These are phyloP conservation scores for Clepsis dumicolana DNA, from an alignment of 2,888 invertebrate species.

Conservation along the genomic window DNA sequence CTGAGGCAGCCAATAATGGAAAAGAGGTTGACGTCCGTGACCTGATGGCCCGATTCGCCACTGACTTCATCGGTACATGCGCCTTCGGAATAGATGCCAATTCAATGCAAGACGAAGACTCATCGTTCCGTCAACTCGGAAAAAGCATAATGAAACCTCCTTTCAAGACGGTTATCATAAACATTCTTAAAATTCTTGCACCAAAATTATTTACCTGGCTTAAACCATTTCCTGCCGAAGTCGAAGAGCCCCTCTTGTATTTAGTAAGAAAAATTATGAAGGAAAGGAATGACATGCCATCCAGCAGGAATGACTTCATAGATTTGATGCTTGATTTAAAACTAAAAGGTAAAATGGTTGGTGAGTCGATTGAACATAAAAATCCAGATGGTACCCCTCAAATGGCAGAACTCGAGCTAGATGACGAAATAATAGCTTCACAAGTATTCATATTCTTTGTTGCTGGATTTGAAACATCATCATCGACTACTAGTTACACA, in stretches of 20 bases:
- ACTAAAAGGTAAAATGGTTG: slow-evolving; percentile 55
- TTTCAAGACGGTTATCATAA: slow-evolving; percentile 42
- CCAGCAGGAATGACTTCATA: slow-evolving; percentile 59
- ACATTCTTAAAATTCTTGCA: slow-evolving; percentile 48
- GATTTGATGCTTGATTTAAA: slow-evolving; percentile 59
- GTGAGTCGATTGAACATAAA: slow-evolving; percentile 51
- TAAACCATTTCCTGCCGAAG: slow-evolving; percentile 45
- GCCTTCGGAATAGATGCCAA: slow-evolving; percentile 59
- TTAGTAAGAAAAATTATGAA: slow-evolving; percentile 51
- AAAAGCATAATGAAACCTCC: slow-evolving; percentile 48
- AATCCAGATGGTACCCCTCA: slow-evolving; percentile 52
- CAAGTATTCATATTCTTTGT: slow-evolving; percentile 60
- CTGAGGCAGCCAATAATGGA: slow-evolving; percentile 45
- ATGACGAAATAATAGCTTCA: slow-evolving; percentile 56
- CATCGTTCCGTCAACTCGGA: slow-evolving; percentile 54
- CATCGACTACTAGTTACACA: slow-evolving; percentile 53
- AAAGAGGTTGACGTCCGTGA: slow-evolving; percentile 55
- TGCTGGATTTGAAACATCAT: slow-evolving; percentile 70
- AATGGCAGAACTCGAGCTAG: slow-evolving; percentile 54
- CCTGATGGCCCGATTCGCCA: slow-evolving; percentile 58
- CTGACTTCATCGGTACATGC: slow-evolving; percentile 58
- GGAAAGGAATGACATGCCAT: slow-evolving; percentile 53
- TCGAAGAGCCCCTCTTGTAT: slow-evolving; percentile 50
- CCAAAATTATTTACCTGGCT: slow-evolving; percentile 51
- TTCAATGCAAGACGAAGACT: slow-evolving; percentile 54